Percentiles rank a stretch among this genome's conserved stretches.
Evolutionary conservation across 2,113 vertebrate genomes (phyloP).

Genomic region (Megaleporinus macrocephalus): DNA sequence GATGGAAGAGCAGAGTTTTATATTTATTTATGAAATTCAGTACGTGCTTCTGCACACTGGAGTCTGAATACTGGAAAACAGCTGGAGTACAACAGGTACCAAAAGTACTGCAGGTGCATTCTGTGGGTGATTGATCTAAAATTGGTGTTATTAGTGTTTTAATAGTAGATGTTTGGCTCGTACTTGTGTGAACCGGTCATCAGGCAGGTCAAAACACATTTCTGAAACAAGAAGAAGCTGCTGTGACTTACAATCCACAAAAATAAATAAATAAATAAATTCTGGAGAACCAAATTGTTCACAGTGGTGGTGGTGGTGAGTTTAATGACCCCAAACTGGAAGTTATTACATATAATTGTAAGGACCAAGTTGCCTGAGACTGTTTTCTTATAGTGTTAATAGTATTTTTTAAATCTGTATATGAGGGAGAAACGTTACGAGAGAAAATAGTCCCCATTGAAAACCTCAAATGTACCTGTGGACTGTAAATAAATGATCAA

Average conservation of each 20-base stretch:
- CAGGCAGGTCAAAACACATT: not conserved
- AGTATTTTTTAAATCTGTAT: no score
- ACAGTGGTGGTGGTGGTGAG: no score
- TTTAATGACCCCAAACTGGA: no score
- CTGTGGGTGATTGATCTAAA: not conserved
- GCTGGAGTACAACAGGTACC: slow-evolving; percentile 13
- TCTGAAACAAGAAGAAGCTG: not conserved
- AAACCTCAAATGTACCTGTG: no score
- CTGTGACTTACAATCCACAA: no score
- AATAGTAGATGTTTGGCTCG: not conserved
- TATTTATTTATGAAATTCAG: slow-evolving; percentile 42
- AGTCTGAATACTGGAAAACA: slow-evolving; percentile 19
- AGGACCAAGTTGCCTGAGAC: no score
- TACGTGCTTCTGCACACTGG: not conserved
- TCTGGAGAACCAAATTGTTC: not conserved
- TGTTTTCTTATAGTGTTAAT: no score
- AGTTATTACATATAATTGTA: no score
- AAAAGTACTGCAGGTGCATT: slow-evolving; percentile 34
- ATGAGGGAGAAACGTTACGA: no score
- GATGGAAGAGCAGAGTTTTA: slow-evolving; percentile 13
- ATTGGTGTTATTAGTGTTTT: not conserved
- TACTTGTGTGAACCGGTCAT: not conserved
- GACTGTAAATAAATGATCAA: no score
- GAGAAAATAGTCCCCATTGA: no score
- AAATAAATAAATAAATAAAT: no score